Percentiles rank a stretch among this genome's conserved stretches.
Conservation (phyloP, 2,888 invertebrate genomes). For the Adineta ricciae region DNA sequence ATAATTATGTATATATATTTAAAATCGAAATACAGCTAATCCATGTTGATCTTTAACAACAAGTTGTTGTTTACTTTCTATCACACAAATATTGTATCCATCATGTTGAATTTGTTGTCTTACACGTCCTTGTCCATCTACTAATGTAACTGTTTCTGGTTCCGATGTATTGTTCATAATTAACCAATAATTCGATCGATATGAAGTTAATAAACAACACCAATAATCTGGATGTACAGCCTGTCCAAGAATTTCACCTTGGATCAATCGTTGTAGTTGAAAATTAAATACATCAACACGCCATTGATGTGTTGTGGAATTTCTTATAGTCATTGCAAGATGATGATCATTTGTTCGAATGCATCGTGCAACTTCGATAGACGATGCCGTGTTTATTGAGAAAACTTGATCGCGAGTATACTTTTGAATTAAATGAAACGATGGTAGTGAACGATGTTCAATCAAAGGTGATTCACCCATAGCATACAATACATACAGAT, state of each 20-base stretch:
- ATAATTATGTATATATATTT: not conserved
- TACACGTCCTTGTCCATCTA: not conserved
- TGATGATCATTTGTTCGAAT: not conserved
- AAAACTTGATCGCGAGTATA: not conserved
- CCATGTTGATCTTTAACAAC: not conserved
- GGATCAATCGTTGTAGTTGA: not conserved
- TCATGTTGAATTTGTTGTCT: not conserved
- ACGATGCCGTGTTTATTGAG: not conserved
- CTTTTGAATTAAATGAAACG: not conserved
- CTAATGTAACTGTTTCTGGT: not conserved
- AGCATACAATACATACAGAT: not conserved
- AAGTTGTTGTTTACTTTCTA: not conserved
- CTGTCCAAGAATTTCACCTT: not conserved
- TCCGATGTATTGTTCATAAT: not conserved
- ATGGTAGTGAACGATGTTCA: not conserved
- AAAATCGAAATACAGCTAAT: not conserved
- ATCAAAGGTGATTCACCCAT: not conserved
- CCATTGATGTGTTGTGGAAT: not conserved
- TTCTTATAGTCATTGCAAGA: not conserved
- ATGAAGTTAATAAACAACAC: not conserved
- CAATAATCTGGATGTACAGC: not conserved
- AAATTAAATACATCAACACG: not conserved
- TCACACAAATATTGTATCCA: not conserved
- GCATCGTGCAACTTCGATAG: not conserved
- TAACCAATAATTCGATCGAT: not conserved